phyloP scores from a whole-genome alignment of 2,113 vertebrate genomes.

The Eudorcas thomsonii region DNA sequence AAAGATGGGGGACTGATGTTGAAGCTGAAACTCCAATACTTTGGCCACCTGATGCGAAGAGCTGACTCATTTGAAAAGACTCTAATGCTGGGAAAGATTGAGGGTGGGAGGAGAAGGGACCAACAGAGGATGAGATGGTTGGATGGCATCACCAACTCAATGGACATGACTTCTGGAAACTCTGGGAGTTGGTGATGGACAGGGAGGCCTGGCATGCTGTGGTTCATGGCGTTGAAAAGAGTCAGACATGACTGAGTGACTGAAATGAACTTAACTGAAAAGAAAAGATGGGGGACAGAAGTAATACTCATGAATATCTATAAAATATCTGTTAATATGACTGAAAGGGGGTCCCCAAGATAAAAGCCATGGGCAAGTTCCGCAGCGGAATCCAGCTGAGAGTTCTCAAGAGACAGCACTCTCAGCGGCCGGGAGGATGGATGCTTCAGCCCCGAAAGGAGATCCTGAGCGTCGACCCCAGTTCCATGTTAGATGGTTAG shows the following conservation, averaged over 20 bases:
- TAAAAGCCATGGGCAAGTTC: not conserved
- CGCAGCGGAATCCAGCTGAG: not conserved
- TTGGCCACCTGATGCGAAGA: not conserved
- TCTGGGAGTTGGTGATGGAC: not conserved
- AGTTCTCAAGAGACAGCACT: not conserved
- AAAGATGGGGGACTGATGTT: not conserved
- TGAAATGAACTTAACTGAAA: not conserved
- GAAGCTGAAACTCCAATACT: not conserved
- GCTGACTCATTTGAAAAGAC: not conserved
- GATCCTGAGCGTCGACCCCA: not conserved
- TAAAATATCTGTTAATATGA: not conserved
- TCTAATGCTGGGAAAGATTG: not conserved
- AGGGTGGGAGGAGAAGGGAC: accelerated
- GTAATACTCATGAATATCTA: not conserved
- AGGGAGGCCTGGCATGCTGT: not conserved
- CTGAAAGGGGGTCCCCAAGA: not conserved
- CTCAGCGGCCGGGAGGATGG: not conserved
- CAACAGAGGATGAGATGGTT: not conserved
- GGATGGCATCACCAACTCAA: not conserved
- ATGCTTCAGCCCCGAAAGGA: not conserved
- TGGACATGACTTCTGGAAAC: not conserved
- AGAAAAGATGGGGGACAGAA: not conserved
- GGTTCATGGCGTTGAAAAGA: not conserved
- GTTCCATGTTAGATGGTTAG: not conserved
- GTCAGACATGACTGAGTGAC: not conserved